Evolutionary conservation across 2,888 invertebrate species (phyloP), one percentile per base, ranked within the genome.

Genomic region (Falcaria lacertinaria): DNA sequence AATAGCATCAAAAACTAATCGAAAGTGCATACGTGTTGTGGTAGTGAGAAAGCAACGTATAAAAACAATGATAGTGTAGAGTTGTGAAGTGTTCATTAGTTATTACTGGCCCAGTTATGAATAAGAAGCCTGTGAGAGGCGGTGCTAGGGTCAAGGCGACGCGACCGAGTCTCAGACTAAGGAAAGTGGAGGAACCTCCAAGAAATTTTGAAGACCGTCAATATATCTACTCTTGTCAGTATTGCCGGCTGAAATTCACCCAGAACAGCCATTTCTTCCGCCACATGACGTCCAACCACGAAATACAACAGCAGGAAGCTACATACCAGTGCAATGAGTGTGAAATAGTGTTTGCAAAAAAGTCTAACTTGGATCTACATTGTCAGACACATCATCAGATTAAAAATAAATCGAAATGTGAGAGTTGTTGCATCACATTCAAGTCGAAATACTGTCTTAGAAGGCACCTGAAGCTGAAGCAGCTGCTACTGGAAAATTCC

Each of bases 221-320:
- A 42, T 81, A 67, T 34, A 68, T 87, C 0, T 87, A 85, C 60
- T 78, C 79, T 14, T 89, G 88, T 33, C 86, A 88, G 44, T 89
- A 80, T 43, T 89, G 88, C 50, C 67, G 80, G 0, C 45, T 82
- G 1, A 89, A 85, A 51, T 89, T 89, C 46, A 75, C 87, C 0
- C 85, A 86, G 33, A 89, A 88, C 61, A 86, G 80, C 41, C 83
- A 85, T 4, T 88, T 77, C 52, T 88, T 87, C 42, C 84, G 86
- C 51, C 88, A 89, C 58, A 87, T 89, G 87, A 79, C 78, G 45
- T 71, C 87, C 0, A 88, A 87, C 43, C 88, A 89, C 55, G 77
- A 83, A 45, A 17, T 64, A 0, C 83, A 87, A 54, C 86, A 87
- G 45, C 69, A 74, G 33, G 57, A 79, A 25, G 86, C 82, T 0